A percentile compares a stretch with the other conserved stretches of the same genome.
These are phyloP conservation scores for Psephotus haematonotus DNA, from an alignment of 2,113 vertebrate species.

Conservation along the genomic window DNA sequence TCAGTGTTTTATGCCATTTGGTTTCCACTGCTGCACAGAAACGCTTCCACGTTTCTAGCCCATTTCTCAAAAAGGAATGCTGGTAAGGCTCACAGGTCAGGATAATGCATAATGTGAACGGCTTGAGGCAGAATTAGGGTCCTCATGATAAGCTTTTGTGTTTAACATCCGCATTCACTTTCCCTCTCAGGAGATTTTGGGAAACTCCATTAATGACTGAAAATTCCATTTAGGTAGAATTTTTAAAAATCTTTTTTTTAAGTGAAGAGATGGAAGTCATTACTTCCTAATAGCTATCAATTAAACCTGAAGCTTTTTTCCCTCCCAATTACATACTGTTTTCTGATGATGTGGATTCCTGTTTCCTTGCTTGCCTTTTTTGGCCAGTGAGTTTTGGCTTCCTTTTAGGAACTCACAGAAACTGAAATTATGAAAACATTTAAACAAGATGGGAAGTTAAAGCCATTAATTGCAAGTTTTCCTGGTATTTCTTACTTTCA, in stretches of 20 bases:
- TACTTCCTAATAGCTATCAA: background rate
- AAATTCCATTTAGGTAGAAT: background rate
- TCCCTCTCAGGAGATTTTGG: background rate
- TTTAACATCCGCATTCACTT: background rate
- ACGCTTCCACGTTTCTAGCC: background rate
- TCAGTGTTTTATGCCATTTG: background rate
- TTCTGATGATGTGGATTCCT: background rate
- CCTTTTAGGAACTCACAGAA: background rate
- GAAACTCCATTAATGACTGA: background rate
- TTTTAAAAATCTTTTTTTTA: background rate
- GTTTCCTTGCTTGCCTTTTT: background rate
- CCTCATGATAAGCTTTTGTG: background rate
- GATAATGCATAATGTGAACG: background rate
- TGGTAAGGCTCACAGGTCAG: background rate
- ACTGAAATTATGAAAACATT: background rate
- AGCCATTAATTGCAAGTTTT: background rate
- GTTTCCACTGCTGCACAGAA: background rate
- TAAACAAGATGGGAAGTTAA: background rate
- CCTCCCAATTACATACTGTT: background rate
- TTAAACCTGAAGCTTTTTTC: constrained; percentile 10
- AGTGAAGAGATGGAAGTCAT: background rate
- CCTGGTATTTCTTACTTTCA: background rate
- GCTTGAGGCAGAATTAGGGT: background rate
- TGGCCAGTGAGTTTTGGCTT: background rate
- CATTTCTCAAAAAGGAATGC: background rate